phyloP scores from a whole-genome alignment of 1,140 invertebrate species.

The Drosophila ironensis region DNA sequence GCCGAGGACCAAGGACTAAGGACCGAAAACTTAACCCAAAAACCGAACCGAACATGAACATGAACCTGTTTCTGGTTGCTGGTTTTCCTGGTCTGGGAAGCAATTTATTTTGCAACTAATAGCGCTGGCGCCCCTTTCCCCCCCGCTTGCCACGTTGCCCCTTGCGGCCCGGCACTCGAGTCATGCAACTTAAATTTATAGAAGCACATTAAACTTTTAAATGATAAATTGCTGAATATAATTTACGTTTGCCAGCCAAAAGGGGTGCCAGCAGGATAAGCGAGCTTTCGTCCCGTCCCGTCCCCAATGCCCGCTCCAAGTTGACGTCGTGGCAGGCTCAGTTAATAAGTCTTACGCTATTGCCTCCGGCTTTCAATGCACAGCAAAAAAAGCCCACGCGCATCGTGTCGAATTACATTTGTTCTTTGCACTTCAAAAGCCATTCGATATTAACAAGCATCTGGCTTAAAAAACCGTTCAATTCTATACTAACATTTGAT shows the following conservation, averaged over 20 bases:
- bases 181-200: constrained; percentile 78
- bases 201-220: constrained; percentile 80
- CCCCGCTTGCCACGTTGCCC: too few relatives aligned
- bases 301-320: not conserved
- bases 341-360: constrained; percentile 74
- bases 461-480: too few relatives aligned
- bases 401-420: too few relatives aligned
- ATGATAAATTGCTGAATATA: constrained; percentile 79
- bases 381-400: not conserved
- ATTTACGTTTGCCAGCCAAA: constrained; percentile 61
- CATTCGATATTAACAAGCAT: too few relatives aligned
- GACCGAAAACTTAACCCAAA: constrained; percentile 30
- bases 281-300: not conserved
- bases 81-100: constrained; percentile 41
- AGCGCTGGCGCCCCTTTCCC: constrained; percentile 16
- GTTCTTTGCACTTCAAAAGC: too few relatives aligned
- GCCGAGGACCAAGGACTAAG: not conserved
- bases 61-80: constrained; percentile 46
- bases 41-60: constrained; percentile 46
- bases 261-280: constrained; percentile 4
- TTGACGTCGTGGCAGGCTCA: constrained; percentile 59
- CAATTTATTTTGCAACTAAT: constrained; percentile 76
- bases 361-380: constrained; percentile 14
- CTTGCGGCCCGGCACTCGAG: constrained; percentile 40
- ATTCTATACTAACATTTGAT: too few relatives aligned